A percentile compares a stretch with the other conserved stretches of the same genome.
Conservation (phyloP, 2,113 vertebrate genomes). For the Numida meleagris region DNA sequence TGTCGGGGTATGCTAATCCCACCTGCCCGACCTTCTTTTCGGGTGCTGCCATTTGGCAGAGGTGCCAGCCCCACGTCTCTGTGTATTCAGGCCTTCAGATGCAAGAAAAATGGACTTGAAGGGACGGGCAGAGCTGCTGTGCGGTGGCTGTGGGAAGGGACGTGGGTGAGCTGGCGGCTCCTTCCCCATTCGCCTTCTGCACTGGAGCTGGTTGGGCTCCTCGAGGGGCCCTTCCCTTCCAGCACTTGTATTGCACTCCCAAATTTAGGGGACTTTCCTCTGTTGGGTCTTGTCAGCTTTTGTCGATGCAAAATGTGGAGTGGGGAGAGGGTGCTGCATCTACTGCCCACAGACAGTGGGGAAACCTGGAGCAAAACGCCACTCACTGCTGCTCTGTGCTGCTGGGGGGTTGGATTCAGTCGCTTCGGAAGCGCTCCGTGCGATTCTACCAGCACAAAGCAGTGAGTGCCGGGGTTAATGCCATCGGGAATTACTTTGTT, state of each 20-base stretch:
- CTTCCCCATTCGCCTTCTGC: neutral
- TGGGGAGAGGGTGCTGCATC: neutral
- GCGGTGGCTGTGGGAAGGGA: rapidly evolving
- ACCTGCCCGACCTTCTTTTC: neutral
- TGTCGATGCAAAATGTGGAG: neutral
- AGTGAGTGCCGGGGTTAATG: neutral
- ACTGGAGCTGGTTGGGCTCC: neutral
- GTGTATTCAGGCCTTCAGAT: neutral
- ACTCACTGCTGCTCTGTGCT: neutral
- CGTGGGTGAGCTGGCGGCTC: rapidly evolving
- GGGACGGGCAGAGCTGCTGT: neutral
- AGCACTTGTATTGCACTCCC: neutral
- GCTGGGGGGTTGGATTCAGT: neutral
- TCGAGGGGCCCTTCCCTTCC: neutral
- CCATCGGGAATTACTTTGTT: neutral
- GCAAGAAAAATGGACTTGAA: neutral
- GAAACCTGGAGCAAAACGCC: neutral
- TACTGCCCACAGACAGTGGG: rapidly evolving
- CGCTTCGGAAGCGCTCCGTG: neutral
- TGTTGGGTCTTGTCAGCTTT: neutral
- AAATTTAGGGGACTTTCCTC: neutral
- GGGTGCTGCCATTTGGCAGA: neutral
- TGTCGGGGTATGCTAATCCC: neutral
- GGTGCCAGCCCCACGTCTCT: neutral
- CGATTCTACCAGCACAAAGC: neutral